phyloP scores from a whole-genome alignment of 2,888 invertebrate species.

The Automeris io region DNA sequence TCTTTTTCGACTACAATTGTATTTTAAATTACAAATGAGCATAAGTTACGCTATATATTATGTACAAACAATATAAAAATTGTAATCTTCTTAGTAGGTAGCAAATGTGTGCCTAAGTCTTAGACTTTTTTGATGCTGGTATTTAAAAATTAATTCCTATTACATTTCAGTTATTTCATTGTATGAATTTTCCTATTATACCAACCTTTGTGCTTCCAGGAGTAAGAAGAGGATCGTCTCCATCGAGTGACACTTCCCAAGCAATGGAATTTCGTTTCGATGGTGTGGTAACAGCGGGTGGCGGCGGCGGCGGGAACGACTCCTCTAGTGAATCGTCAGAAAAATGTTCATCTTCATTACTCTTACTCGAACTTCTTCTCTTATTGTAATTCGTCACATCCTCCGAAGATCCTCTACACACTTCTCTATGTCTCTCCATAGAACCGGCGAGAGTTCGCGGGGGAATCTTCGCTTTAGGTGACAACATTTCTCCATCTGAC shows the following conservation, averaged over 20 bases:
- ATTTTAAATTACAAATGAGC: too few relatives aligned
- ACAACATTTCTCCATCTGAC: slow-evolving; percentile 64
- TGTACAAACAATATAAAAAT: too few relatives aligned
- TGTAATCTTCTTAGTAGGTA: too few relatives aligned
- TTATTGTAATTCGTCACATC: slow-evolving; percentile 54
- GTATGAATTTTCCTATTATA: neutral
- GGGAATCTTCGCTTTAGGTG: slow-evolving; percentile 76
- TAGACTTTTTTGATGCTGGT: too few relatives aligned
- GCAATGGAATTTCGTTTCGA: slow-evolving; percentile 89
- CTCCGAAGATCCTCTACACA: slow-evolving; percentile 80
- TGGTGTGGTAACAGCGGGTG: slow-evolving; percentile 72
- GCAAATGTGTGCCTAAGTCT: too few relatives aligned
- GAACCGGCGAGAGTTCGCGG: slow-evolving; percentile 83
- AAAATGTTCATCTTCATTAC: slow-evolving; percentile 78
- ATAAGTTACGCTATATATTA: too few relatives aligned
- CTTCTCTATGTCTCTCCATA: slow-evolving; percentile 87
- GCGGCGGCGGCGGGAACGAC: slow-evolving; percentile 81
- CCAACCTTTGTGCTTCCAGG: slow-evolving; percentile 82
- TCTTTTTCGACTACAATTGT: too few relatives aligned
- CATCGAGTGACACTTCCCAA: slow-evolving; percentile 90
- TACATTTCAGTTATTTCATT: too few relatives aligned
- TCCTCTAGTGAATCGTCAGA: slow-evolving; percentile 92
- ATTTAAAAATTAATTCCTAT: too few relatives aligned
- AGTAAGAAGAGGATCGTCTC: slow-evolving; percentile 81
- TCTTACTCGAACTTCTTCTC: slow-evolving; percentile 49